Base-by-base conservation (phyloP, 2,888 invertebrate species). In the Rhamphomyia laevipes region DNA sequence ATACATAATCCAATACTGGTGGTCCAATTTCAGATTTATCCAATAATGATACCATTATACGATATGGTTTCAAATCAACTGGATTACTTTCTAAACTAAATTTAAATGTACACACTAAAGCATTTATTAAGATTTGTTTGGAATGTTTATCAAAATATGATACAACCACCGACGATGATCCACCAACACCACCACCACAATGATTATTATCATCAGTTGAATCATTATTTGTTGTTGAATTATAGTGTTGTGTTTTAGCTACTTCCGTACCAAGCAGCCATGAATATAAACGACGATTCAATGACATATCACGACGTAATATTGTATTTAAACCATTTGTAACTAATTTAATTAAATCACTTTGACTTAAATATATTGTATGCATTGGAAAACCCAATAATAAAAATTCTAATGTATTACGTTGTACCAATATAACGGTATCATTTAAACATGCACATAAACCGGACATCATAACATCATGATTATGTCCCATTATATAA, bases 1-100 rank as follows among this genome's bases (percentile, higher is more conserved):
- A 74, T 52, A 88, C 82, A 59, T 78, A 79, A 61, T 88, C 86
- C 54, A 89, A 68, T 52, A 89, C 84, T 5, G 80, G 77, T 38
- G 81, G 79, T 7, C 90, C 89, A 49, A 93, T 86, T 66, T 91
- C 90, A 11, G 85, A 83, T 66, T 90, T 87, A 65, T 93, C 92
- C 51, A 93, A 73, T 43, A 93, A 71, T 42, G 88, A 87, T 21
- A 89, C 82, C 57, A 92, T 74, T 49, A 92, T 78, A 56, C 88
- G 76, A 66, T 90, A 88, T 9, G 82, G 81, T 58, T 78, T 80
- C 42, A 83, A 66, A 60, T 83, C 82, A 51, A 79, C 73, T 1
- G 78, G 77, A 3, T 65, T 61, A 56, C 73, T 74, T 56, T 78
- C 76, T 54, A 77, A 73, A 31, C 76, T 74, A 41, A 72, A 66